Conservation (phyloP, 1,140 invertebrate genomes). For the Drosophila sp. region DNA sequence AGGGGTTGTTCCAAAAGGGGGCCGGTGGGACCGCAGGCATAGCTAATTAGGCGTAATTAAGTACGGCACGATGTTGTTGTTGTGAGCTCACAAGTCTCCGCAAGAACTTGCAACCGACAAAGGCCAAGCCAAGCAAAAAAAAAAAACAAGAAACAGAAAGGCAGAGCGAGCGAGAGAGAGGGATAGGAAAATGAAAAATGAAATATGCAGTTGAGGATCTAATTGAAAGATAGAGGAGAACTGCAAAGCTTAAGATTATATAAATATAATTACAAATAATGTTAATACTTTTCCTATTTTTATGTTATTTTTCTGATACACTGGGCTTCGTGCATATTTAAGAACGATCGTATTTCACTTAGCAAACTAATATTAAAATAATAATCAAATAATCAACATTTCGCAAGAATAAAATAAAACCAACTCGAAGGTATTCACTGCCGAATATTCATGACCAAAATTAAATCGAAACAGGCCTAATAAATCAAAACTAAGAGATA, state of each 20-base stretch:
- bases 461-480: too few species aligned
- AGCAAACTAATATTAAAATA: too few species aligned
- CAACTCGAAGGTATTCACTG: too few species aligned
- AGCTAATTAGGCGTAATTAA: slow-evolving; percentile 63
- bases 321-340: too few species aligned
- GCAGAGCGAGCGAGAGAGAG: background rate
- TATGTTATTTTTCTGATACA: too few species aligned
- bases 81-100: slow-evolving; percentile 5
- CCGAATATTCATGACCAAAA: too few species aligned
- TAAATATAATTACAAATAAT: too few species aligned
- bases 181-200: background rate
- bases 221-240: slow-evolving; percentile 31
- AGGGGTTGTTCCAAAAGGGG: background rate
- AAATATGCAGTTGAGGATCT: slow-evolving; percentile 17
- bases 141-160: background rate
- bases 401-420: too few species aligned
- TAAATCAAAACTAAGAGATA: too few species aligned
- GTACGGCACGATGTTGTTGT: slow-evolving; percentile 33
- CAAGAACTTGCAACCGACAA: slow-evolving; percentile 31
- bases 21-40: slow-evolving; percentile 15
- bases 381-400: too few species aligned
- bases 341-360: too few species aligned
- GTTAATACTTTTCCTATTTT: too few species aligned
- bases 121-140: slow-evolving; percentile 24
- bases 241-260: background rate